Base-by-base conservation (phyloP, 2,888 invertebrate species). In the Caenorhabditis panamensis region DNA sequence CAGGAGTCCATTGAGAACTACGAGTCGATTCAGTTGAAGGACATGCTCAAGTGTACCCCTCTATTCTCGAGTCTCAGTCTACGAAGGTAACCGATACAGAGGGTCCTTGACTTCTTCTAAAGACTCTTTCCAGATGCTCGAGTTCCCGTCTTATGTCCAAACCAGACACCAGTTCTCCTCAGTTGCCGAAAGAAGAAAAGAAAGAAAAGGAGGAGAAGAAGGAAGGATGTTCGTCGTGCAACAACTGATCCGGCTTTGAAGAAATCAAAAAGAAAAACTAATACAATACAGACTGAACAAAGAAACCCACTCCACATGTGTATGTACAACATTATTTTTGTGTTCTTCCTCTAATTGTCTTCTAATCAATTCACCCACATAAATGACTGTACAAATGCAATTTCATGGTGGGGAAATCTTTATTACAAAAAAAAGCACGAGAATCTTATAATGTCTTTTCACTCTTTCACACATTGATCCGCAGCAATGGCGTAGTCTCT, bases 1-100 rank as follows among this genome's bases (percentile, higher is more conserved):
- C 91, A 92, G 83, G 89, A 90, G 75, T 87, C 89, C n/a, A 91
- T 92, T 69, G 91, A 92, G 72, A 91, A 91, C 84, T 91, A 91
- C 76, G 91, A 92, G 77, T 89, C 88, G 28, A 91, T 91, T 59
- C 90, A 91, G 76, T 78, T 91, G 75, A 91, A 91, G 82, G 89
- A 89, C 67, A 89, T 89, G 88, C 87, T 89, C 41, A 86, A 86
- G 63, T 89, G 89, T 59, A 90, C 90, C 8, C 90, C 90, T 16
- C 81, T 90, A 13, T 90, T 89, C 82, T 88, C 89, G 16, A 86
- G 87, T 64, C 75, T 90, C 18, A 84, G 85, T 26, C 77, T 90
- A 22, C 73, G 90, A 66, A 71, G 87, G 79, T 87, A 67, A 22
- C 26, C 56, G 20, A 24, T 61, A 41, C 49, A 22, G 2, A 2